phyloP scores from a whole-genome alignment of 2,113 vertebrate genomes.

The Electrona antarctica region DNA sequence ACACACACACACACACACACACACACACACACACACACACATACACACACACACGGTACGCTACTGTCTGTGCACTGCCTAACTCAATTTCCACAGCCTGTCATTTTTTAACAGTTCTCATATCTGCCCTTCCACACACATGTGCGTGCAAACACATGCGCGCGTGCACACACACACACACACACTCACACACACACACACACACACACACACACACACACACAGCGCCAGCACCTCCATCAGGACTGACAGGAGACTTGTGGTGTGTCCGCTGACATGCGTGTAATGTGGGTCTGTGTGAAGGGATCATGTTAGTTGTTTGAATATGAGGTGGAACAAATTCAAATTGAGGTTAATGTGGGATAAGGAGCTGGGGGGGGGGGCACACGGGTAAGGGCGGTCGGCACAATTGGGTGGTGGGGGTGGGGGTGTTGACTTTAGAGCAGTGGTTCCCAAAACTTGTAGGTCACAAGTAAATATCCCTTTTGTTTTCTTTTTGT shows the following conservation, averaged over 20 bases:
- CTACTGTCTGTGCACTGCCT: slow-evolving; percentile 49
- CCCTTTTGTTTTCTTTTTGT: no score
- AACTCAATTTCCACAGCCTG: slow-evolving; percentile 53
- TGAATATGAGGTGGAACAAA: slow-evolving; percentile 59
- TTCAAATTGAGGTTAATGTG: slow-evolving; percentile 38
- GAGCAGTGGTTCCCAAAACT: background rate
- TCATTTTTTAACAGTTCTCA: slow-evolving; percentile 36
- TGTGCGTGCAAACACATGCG: no score
- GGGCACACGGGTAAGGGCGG: background rate
- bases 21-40: no score
- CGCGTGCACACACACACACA: no score
- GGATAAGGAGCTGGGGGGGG: background rate
- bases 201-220: no score
- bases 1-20: no score
- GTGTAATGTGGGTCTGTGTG: slow-evolving; percentile 61
- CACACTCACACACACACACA: no score
- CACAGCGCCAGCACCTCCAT: no score
- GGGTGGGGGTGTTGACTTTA: background rate
- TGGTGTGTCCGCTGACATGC: slow-evolving; percentile 44
- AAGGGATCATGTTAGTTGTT: slow-evolving; percentile 57
- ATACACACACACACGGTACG: background rate
- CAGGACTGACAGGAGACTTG: slow-evolving; percentile 15
- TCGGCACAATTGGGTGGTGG: background rate
- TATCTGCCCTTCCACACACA: background rate
- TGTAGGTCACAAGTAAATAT: no score